A percentile compares a stretch with the other conserved stretches of the same genome.
phyloP scores from a whole-genome alignment of 1,140 invertebrate genomes.

The Plectus sambesii region DNA sequence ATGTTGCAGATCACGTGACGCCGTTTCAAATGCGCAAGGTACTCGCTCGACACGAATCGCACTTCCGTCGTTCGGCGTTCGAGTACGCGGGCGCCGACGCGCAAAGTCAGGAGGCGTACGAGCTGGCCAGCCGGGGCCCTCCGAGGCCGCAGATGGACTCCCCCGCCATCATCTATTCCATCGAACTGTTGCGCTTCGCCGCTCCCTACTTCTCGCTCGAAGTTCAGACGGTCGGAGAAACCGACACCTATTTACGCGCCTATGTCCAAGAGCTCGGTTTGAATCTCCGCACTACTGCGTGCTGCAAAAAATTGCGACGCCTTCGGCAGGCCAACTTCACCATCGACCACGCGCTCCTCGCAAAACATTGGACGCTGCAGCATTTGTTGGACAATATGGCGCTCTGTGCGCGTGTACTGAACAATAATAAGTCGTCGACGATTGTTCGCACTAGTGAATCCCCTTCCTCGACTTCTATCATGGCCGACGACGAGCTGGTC shows the following conservation, averaged over 20 bases:
- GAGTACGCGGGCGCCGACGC: conserved; percentile 65
- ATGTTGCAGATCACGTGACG: conserved; percentile 33
- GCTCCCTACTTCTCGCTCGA: conserved; percentile 73
- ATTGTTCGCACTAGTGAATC: no score
- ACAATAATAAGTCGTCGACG: no score
- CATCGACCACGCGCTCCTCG: conserved; percentile 61
- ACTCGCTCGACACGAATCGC: conserved; percentile 25
- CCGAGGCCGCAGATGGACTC: conserved; percentile 60
- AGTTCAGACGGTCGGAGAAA: conserved; percentile 47
- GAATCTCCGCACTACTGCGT: conserved; percentile 63
- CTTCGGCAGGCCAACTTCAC: conserved; percentile 69
- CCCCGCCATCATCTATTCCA: conserved; percentile 67
- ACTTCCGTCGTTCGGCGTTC: conserved; percentile 37
- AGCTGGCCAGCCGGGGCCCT: conserved; percentile 65
- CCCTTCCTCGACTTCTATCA: no score
- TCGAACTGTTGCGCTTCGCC: conserved; percentile 69
- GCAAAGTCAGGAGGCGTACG: conserved; percentile 73
- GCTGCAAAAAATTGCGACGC: conserved; percentile 65
- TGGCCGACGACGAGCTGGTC: no score
- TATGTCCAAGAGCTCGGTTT: conserved; percentile 65
- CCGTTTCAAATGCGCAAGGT: conserved; percentile 18
- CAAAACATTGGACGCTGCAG: conserved; percentile 67
- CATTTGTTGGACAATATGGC: conserved; percentile 63
- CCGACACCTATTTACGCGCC: conserved; percentile 26
- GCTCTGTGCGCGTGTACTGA: no score